Evolutionary conservation across 2,113 vertebrate species (phyloP).

Genomic region (Oncorhynchus keta): DNA sequence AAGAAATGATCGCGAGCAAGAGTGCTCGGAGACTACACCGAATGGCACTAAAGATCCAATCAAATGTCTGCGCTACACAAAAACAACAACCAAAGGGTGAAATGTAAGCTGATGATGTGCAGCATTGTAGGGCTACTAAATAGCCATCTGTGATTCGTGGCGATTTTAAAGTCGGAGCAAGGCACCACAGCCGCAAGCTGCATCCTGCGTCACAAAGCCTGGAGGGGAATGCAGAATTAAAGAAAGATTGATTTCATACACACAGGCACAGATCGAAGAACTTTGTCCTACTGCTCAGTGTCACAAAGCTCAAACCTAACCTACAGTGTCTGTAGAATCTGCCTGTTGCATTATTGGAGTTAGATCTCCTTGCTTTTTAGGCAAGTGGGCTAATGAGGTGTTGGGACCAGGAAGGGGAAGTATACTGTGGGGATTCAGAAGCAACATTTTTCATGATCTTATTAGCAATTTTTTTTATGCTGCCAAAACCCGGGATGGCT

Average conservation of each 20-base stretch:
- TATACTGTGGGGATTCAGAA: not conserved
- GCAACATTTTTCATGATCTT: not conserved
- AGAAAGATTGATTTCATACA: slow-evolving; percentile 79
- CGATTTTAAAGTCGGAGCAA: slow-evolving; percentile 97
- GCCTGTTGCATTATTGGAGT: slow-evolving; percentile 60
- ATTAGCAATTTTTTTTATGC: not conserved
- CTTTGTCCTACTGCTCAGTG: slow-evolving; percentile 51
- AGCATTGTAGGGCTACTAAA: slow-evolving; percentile 99
- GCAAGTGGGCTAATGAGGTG: slow-evolving; percentile 6
- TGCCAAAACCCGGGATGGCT: too few relatives aligned
- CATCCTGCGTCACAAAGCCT: slow-evolving; percentile 86
- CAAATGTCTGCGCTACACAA: slow-evolving; percentile 75
- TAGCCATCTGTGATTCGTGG: slow-evolving; percentile 97
- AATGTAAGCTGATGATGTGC: slow-evolving; percentile 95
- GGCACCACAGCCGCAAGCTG: slow-evolving; percentile 93
- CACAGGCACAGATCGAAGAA: slow-evolving; percentile 65
- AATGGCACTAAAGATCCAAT: slow-evolving; percentile 70
- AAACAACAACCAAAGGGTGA: slow-evolving; percentile 78
- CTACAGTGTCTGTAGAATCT: slow-evolving; percentile 48
- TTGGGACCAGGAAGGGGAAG: not conserved
- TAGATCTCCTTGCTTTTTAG: not conserved
- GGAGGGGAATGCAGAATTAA: slow-evolving; percentile 85
- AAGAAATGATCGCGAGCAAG: slow-evolving; percentile 55
- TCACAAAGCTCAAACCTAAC: slow-evolving; percentile 56
- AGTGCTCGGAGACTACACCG: slow-evolving; percentile 75